Evolutionary conservation across 2,797 vertebrate genomes (phyloP), one percentile per base, ranked within the genome.

Genomic region (Pachyuromys duprasi): DNA sequence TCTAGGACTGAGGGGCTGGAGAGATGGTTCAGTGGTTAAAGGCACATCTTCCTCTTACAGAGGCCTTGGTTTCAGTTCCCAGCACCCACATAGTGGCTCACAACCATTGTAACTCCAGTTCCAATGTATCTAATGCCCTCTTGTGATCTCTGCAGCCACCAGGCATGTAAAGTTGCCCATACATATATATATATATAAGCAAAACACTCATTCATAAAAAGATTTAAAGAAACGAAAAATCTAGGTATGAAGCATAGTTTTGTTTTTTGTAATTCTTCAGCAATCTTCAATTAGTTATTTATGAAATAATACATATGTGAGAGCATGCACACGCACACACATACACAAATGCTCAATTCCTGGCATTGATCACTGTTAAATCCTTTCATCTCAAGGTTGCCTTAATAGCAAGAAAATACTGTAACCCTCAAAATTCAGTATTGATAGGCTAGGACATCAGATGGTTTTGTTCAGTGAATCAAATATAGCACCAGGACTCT

Each of bases 381-480:
- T 65, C n/a, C 57, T 92, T 83, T 94, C 39, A 69, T 63, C 28
- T 63, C 67, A 55, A 26, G 65, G 17, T 17, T 87, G 36, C 53
- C 81, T 90, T 86, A 65, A 92, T 24, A 82, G 24, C 26, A 90
- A 87, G 42, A 70, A 82, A 83, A 90, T 62, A 5, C 53, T 65
- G 82, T 87, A 55, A 72, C 53, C n/a, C 7, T 31, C 13, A 45
- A 72, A 62, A 70, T 22, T 57, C 33, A 57, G 49, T 18, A 7
- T 90, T 14, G 2, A 17, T 45, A 87, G 53, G 86, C 5, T 45
- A 60, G 55, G n/a, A 31, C 82, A 78, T 49, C 78, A 12, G 69
- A 24, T 80, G 60, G 31, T 72, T 92, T 94, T 84, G n/a, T 74
- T 82, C 36, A 90, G 45, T 94, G 62, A 70, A 86, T 79, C 70